A percentile compares a stretch with the other conserved stretches of the same genome.
Conservation (phyloP, 2,888 invertebrate species). For the Allolobophora icterica region DNA sequence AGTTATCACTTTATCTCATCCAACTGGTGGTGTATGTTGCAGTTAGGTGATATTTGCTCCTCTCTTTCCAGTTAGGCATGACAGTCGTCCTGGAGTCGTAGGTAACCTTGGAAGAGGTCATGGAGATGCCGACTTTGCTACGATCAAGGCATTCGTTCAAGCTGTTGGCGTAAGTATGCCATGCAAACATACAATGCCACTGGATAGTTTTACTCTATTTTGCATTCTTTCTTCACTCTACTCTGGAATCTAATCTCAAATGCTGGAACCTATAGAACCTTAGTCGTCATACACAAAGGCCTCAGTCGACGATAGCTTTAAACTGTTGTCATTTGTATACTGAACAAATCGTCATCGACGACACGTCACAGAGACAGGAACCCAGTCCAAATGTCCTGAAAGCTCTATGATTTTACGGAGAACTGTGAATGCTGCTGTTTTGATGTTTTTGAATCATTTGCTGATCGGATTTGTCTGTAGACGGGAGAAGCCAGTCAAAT, state of each 20-base stretch:
- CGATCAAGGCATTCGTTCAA: conserved; percentile 58
- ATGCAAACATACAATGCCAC: no score
- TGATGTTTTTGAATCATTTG: not conserved
- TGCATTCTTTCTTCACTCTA: not conserved
- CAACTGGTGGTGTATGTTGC: no score
- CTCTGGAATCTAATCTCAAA: no score
- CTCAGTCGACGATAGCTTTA: no score
- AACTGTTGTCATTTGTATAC: no score
- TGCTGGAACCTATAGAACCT: not conserved
- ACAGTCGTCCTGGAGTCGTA: not conserved
- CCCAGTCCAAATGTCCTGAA: not conserved
- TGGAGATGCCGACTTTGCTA: conserved; percentile 60
- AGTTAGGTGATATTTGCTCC: not conserved
- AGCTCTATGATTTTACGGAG: no score
- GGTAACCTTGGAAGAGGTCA: conserved; percentile 52
- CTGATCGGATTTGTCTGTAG: conserved; percentile 39
- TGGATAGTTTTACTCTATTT: not conserved
- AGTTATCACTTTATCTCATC: no score
- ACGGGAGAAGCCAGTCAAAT: conserved; percentile 49
- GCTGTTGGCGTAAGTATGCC: conserved; percentile 52
- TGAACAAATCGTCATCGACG: not conserved
- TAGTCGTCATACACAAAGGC: no score
- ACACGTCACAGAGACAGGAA: not conserved
- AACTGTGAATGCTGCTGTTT: not conserved
- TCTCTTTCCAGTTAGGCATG: not conserved